A percentile compares a stretch with the other conserved stretches of the same genome.
Evolutionary conservation across 2,888 invertebrate genomes (phyloP).

Genomic region (Drosophila mimetica): DNA sequence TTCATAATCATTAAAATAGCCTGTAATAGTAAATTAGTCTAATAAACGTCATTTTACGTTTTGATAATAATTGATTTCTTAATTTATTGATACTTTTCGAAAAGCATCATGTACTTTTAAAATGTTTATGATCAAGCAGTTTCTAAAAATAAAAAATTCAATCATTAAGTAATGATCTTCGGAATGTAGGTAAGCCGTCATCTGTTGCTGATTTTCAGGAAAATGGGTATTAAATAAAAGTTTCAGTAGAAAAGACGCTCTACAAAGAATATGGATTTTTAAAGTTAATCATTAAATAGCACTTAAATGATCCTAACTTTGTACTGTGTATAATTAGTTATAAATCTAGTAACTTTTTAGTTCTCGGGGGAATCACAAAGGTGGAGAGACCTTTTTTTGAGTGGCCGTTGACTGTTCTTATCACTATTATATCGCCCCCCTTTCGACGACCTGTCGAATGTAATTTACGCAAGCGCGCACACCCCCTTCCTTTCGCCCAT

Average conservation of each 20-base stretch:
- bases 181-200: neutral
- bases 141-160: neutral
- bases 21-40: too few relatives aligned
- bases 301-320: neutral
- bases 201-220: neutral
- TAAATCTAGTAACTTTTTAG: neutral
- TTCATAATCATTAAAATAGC: too few relatives aligned
- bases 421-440: conserved; percentile 35
- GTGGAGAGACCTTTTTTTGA: neutral
- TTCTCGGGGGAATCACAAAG: neutral
- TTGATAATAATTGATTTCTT: neutral
- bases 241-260: too few relatives aligned
- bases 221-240: neutral
- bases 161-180: neutral
- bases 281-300: neutral
- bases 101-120: too few relatives aligned
- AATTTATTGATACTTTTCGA: neutral
- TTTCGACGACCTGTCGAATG: conserved; percentile 24
- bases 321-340: neutral
- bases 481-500: conserved; percentile 35
- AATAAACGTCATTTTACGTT: neutral
- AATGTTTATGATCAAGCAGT: too few relatives aligned
- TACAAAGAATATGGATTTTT: too few relatives aligned
- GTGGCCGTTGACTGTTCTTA: conserved; percentile 31
- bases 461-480: conserved; percentile 47